Evolutionary conservation across 2,113 vertebrate species (phyloP), one percentile per base, ranked within the genome.

Genomic region (Diadophis punctatus): DNA sequence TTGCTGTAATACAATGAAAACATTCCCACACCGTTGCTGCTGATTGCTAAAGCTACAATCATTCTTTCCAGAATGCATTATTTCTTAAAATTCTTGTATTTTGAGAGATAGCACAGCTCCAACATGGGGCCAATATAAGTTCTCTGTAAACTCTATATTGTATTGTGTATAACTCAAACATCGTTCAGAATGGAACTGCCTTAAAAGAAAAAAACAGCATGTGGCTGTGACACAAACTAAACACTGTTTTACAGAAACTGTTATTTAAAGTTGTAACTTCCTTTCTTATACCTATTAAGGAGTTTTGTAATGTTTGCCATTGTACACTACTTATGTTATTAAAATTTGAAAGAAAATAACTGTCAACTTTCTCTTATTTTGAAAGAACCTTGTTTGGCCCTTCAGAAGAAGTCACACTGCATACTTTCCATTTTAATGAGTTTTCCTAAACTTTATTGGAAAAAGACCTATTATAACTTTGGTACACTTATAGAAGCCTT

Each of bases 151-250:
- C 90, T 74, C 92, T 34, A 96, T 53, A 55, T 86, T 95, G 88
- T 34, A 49, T 74, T 96, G 91, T 96, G 89, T 97, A 96, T 96
- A 97, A 95, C 95, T 97, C 96, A 95, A 94, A 94, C 95, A 95
- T 97, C 97, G 97, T 97, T 96, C 96, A 95, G 95, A 98, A 96
- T 97, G 96, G 96, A 97, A 97, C 97, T 97, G 97, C 97, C 97
- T 98, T 98, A 98, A 98, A 93, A 96, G 96, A 96, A 97, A 97
- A 46, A 95, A 80, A 80, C 74, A 97, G 96, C 94, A 96, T 95
- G 94, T 95, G 93, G 96, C 95, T 97, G 95, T 96, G 96, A 97
- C 97, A 95, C 97, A 96, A 95, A 96, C 68, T 85, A 97, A 96
- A 97, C 95, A 97, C 95, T 96, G 92, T 97, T 96, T 96, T 97